Base-by-base conservation (phyloP, 2,888 invertebrate genomes). In the Phyllotreta striolata region DNA sequence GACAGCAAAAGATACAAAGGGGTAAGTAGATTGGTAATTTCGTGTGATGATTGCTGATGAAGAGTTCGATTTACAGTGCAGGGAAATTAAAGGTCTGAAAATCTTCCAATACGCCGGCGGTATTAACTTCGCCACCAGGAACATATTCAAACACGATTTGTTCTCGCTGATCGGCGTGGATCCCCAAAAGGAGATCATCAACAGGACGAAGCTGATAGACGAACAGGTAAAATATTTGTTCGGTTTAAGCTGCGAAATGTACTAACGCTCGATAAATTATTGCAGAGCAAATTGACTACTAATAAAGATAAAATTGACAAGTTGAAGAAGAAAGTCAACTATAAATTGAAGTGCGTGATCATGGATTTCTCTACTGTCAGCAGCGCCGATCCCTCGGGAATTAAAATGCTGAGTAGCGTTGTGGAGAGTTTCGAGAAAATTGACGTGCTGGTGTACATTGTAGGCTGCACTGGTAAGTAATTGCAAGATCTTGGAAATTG, bases 51-150 rank as follows among this genome's bases (percentile, higher is more conserved):
- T n/a, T n/a, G n/a, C n/a, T n/a, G n/a, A n/a, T n/a, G n/a, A 34
- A 10, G 9, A 10, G 13, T 39, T 61, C 67, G 44, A 80, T 81
- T 55, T 74, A 4, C 24, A 88, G 86, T 87, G 87, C 1, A 80
- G 83, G 61, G 88, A 89, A 78, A 79, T 89, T 58, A 84, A 85
- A 0, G 86, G 87, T 41, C 82, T 89, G 1, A 88, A 89, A 77
- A 89, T 91, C 62, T 86, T 89, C 76, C 89, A 88, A 69, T 90
- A 90, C 70, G 83, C 84, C 55, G 90, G 90, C 1, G 86, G 86
- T 6, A 79, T 90, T 6, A 90, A 89, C 78, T 90, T 90, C 78
- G 88, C 88, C 1, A 88, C 88, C 8, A 83, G 83, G 47, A 82
- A 82, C 62, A 84, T 84, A 68, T 88, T 88, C 72, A 86, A 84